Base-by-base conservation (phyloP, 2,113 vertebrate genomes). In the Vulpes ferrilata region DNA sequence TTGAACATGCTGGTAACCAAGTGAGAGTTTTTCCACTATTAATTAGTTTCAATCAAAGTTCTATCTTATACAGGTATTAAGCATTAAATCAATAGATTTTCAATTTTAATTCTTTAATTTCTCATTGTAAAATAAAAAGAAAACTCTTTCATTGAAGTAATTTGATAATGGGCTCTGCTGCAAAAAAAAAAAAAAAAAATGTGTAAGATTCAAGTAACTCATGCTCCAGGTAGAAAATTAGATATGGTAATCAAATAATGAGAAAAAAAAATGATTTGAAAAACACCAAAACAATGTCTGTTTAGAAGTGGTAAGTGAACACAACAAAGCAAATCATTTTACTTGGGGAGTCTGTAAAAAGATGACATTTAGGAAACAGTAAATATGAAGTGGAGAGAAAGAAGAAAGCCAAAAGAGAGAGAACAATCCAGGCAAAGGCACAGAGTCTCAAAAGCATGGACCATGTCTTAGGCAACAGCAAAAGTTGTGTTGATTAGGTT, bases 71-170 rank as follows among this genome's bases (percentile, higher is more conserved):
- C 8, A 93, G 60, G 3, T 60, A 48, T 60, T 73, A 38, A 59
- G 32, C 30, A 53, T 89, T 89, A 79, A 83, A 64, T 96, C 78
- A 79, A 65, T 73, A 38, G 25, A 38, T 30, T 62, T 89, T 48
- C 69, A 94, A 5, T 83, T 90, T 79, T 74, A 87, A 38, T 94
- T 88, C 22, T 64, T 88, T 43, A 96, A 79, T 86, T 93, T 95
- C 51, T 95, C 20, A 48, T 57, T 94, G 62, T 73, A n/a, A 90
- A 73, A 94, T 97, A 12, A 43, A 93, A 90, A 35, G 65, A 38
- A 69, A 73, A 0, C 16, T 81, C 48, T 79, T 17, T 3, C 19
- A 79, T 35, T 35, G 11, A 71, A 88, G 60, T 3, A 69, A 81
- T 86, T 92, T 67, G 67, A 78, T 78, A 79, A 90, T 55, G 35